Conservation (phyloP, 2,113 vertebrate genomes). For the Pachyramphus minor region DNA sequence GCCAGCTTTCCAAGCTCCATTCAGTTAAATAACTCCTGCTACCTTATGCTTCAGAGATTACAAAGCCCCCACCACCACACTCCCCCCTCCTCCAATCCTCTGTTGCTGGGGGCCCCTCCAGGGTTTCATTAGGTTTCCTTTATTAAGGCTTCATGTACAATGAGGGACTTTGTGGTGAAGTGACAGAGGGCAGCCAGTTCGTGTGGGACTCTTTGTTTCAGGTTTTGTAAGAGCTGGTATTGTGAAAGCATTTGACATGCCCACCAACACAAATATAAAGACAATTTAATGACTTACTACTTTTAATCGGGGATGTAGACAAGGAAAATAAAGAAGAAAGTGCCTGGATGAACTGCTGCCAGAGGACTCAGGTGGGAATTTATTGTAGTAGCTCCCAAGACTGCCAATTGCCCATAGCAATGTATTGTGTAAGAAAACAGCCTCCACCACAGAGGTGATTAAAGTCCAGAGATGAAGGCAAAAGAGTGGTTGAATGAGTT, state of each 20-base stretch:
- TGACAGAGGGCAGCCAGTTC: background rate
- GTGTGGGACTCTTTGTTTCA: background rate
- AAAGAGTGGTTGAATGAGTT: background rate
- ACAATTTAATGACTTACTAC: constrained; percentile 17
- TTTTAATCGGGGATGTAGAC: constrained; percentile 5
- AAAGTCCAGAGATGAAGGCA: background rate
- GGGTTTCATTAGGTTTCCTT: background rate
- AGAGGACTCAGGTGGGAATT: constrained; percentile 32
- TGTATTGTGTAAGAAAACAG: background rate
- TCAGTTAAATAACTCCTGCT: background rate
- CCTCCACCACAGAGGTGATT: background rate
- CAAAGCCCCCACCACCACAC: background rate
- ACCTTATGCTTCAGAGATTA: background rate
- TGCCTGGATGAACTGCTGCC: constrained; percentile 2
- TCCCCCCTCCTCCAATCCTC: background rate
- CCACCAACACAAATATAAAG: constrained; percentile 10
- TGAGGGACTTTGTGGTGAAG: background rate
- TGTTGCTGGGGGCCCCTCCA: background rate
- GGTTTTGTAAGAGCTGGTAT: background rate
- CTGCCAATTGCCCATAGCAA: background rate
- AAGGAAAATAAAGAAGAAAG: background rate
- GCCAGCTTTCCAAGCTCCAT: background rate
- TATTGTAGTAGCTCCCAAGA: background rate
- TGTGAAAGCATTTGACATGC: background rate
- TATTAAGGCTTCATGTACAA: background rate